Evolutionary conservation across 2,888 invertebrate genomes (phyloP), one percentile per base, ranked within the genome.

Genomic region (Abrostola tripartita): DNA sequence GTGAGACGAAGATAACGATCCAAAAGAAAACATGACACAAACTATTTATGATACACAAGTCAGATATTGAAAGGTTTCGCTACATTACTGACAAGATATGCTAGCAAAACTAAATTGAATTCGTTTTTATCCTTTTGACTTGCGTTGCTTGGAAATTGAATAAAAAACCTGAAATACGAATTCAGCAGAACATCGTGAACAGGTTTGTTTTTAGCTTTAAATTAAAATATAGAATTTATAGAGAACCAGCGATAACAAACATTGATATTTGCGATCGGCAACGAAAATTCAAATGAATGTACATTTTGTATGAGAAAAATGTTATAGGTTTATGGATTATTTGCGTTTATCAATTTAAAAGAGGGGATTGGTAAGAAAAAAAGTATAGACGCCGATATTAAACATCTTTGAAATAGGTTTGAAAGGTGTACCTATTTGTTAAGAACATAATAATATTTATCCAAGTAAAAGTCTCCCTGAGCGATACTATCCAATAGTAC

Each of bases 61-160:
- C 38, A 36, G 24, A 38, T 35, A 55, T 35, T 56, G 11, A 54
- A 49, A 53, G 5, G 6, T 54, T 42, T 35, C 12, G 35, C 35
- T 40, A 57, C 37, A 56, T 51, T 68, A 42, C 52, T 36, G 12
- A 37, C 10, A 47, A 61, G 38, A 35, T 54, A 24, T 24, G 1
- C 56, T 59, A 61, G 52, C 75, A 71, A 74, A 75, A 71, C 52
- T 61, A 74, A 71, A 75, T 74, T 71, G 75, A 74, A 75, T 68
- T 51, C 52, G 51, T 4, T 9, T 14, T 5, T 24, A 68, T 47
- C 42, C 64, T 68, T 55, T 24, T 51, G 58, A 63, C 37, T 67
- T 58, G 38, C 60, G 38, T 63, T 60, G 68, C 57, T 60, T 36
- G 0, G 41, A 54, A 53, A 73, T 78, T 70, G 71, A 77, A 64